Percentiles rank a stretch among this genome's conserved stretches.
These are phyloP conservation scores for Bovichtus variegatus DNA, from an alignment of 2,797 vertebrate genomes.

Conservation along the genomic window DNA sequence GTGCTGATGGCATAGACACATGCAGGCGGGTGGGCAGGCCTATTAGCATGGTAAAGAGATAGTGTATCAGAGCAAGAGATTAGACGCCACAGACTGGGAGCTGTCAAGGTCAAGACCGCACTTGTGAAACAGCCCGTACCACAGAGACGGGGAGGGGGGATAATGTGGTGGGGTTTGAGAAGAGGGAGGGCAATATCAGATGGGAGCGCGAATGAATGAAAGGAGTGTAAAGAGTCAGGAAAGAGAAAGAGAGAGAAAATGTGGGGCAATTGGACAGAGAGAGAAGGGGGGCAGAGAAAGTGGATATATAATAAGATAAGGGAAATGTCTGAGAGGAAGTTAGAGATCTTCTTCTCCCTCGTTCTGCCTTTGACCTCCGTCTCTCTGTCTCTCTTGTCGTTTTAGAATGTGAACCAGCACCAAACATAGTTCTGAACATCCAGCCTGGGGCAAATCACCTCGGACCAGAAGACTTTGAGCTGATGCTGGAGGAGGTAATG, in stretches of 20 bases:
- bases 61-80: constrained; percentile 84
- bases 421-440: constrained; percentile 90
- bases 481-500: constrained; percentile 90
- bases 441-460: constrained; percentile 89
- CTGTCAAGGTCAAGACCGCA: constrained; percentile 87
- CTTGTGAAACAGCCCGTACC: constrained; percentile 81
- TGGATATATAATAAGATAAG: constrained; percentile 33
- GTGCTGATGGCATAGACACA: constrained; percentile 82
- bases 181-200: constrained; percentile 52
- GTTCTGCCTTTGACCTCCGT: constrained; percentile 2
- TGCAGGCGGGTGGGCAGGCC: constrained; percentile 68
- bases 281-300: constrained; percentile 20
- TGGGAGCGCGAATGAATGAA: constrained; percentile 46
- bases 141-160: constrained; percentile 52
- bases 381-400: constrained; percentile 10
- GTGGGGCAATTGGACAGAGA: constrained; percentile 9
- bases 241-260: constrained; percentile 10
- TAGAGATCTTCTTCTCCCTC: constrained; percentile 17
- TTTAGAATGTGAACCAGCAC: constrained; percentile 66
- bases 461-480: constrained; percentile 86
- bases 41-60: constrained; percentile 88
- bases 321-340: constrained; percentile 35
- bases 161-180: constrained; percentile 43
- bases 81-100: constrained; percentile 83
- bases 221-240: constrained; percentile 20